Percentiles rank a stretch among this genome's conserved stretches.
These are phyloP conservation scores for Villa cingulata DNA, from an alignment of 2,888 invertebrate species.

Conservation along the genomic window DNA sequence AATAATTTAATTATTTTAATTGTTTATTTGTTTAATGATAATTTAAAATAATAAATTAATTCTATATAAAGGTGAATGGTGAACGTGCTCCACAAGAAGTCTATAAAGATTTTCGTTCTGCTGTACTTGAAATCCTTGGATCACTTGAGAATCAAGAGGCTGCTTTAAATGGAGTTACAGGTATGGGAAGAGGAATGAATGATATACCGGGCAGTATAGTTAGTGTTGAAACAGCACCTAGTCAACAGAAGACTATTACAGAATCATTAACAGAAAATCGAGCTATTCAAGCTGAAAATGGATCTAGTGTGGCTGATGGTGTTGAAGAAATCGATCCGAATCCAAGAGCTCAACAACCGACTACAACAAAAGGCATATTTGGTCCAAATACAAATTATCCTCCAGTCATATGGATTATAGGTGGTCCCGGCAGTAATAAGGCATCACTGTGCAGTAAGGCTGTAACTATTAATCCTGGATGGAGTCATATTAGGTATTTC, in stretches of 20 bases:
- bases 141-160: constrained; percentile 50
- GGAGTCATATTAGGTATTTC: constrained; percentile 55
- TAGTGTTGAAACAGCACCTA: constrained; percentile 45
- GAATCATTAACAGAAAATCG: constrained; percentile 21
- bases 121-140: constrained; percentile 63
- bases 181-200: constrained; percentile 41
- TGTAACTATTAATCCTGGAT: constrained; percentile 51
- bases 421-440: constrained; percentile 88
- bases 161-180: constrained; percentile 47
- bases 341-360: neutral
- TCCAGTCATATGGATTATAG: constrained; percentile 49
- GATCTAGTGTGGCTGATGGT: neutral
- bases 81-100: constrained; percentile 77
- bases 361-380: constrained; percentile 8
- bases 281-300: constrained; percentile 16
- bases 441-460: constrained; percentile 63
- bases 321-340: constrained; percentile 9
- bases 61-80: constrained; percentile 57
- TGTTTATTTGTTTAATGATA: neutral
- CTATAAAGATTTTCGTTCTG: constrained; percentile 69
- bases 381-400: constrained; percentile 21
- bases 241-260: constrained; percentile 33
- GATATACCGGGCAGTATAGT: constrained; percentile 51
- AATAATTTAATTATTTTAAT: neutral
- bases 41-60: neutral